phyloP scores from a whole-genome alignment of 2,113 vertebrate genomes.

The human region GRCh38 chr2:100393001-100393500 shows the following conservation, averaged over 20 bases:
- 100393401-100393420: conserved; percentile 92
- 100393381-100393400: conserved; percentile 96
- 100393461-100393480: conserved; percentile 96
- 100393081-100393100: not conserved
- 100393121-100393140: not conserved
- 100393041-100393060: not conserved
- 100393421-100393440: conserved; percentile 92
- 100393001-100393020: not conserved
- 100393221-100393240: conserved; percentile 45
- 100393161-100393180: conserved; percentile 47
- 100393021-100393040: not conserved
- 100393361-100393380: conserved; percentile 94
- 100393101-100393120: not conserved
- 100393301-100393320: conserved; percentile 91
- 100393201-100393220: conserved; percentile 45
- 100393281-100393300: conserved; percentile 94
- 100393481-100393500: conserved; percentile 93
- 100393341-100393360: conserved; percentile 94
- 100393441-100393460: conserved; percentile 93
- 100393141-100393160: conserved; percentile 46
- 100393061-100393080: not conserved
- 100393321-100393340: conserved; percentile 94
- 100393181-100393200: conserved; percentile 48
- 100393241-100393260: conserved; percentile 91
- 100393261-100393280: conserved; percentile 95